Evolutionary conservation across 2,888 invertebrate species (phyloP), one percentile per base, ranked within the genome.

Genomic region (Diarsia dahlii): DNA sequence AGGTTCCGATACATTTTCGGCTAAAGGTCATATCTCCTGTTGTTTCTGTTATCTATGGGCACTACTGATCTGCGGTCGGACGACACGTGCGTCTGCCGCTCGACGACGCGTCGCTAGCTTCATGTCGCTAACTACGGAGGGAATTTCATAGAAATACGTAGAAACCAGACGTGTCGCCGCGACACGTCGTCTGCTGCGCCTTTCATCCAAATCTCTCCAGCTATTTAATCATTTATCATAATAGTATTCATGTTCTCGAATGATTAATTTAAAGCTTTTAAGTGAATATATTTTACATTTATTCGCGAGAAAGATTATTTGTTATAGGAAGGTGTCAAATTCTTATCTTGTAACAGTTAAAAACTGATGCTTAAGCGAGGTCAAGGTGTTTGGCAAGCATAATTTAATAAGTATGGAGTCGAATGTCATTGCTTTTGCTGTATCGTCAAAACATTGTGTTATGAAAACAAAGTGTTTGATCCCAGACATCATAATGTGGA

Each of bases 191-290:
- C 56, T 23, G 13, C n/a, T 23, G 6, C 54, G 9, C n/a, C 6
- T 28, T 28, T 58, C 23, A 58, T 28, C 23, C 23, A 23, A 23
- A 23, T 13, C 6, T 0, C 3, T 28, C 58, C 3, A 28, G 28
- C 15, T 13, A 28, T 28, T 58, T 28, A 28, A 8, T 13, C 12
- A 23, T 23, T 56, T 56, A 56, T 23, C 15, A 8, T 15, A 28
- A 0, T 48, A 13, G 15, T 45, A n/a, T 63, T n/a, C 18, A 34
- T 58, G 73, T 76, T 75, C 60, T 68, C 62, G 15, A 71, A 80
- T 87, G 84, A 88, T 89, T 88, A 84, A 88, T 88, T 72, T 71
- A 64, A 75, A 56, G 81, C 86, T 88, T 88, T 88, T 85, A 87
- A 78, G 76, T 67, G 65, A 56, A 62, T 74, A 58, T 72, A 77